Conservation (phyloP, 2,888 invertebrate genomes). For the Hypomecis atomaria region DNA sequence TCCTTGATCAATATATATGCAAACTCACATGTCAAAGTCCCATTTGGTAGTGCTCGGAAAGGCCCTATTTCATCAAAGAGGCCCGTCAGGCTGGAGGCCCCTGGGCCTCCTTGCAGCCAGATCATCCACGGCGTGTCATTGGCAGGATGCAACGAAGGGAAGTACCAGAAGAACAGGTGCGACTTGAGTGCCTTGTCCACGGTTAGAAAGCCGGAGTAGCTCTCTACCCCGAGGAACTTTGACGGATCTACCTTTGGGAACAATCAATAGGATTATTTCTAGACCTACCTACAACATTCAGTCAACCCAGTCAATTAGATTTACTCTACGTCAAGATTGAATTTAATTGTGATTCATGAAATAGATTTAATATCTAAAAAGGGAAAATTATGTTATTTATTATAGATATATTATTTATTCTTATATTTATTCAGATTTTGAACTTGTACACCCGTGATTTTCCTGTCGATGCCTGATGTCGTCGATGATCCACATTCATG, state of each 20-base stretch:
- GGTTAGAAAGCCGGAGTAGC: slow-evolving; percentile 85
- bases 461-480: no score
- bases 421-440: no score
- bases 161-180: slow-evolving; percentile 94
- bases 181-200: slow-evolving; percentile 89
- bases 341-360: no score
- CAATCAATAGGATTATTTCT: no score
- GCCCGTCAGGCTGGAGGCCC: slow-evolving; percentile 85
- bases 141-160: slow-evolving; percentile 83
- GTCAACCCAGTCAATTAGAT: no score
- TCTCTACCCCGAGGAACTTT: slow-evolving; percentile 70
- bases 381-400: no score
- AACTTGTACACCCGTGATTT: no score
- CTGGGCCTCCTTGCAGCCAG: slow-evolving; percentile 97
- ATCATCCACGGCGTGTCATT: slow-evolving; percentile 88
- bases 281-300: no score
- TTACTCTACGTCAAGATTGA: no score
- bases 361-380: no score
- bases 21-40: slow-evolving; percentile 55
- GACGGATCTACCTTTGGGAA: slow-evolving; percentile 52
- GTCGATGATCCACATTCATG: no score
- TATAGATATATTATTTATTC: no score
- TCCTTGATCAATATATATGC: neutral
- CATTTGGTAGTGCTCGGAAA: slow-evolving; percentile 49
- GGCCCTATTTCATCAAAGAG: slow-evolving; percentile 78